A percentile compares a stretch with the other conserved stretches of the same genome.
These are phyloP conservation scores for Terrapene triunguis DNA, from an alignment of 2,113 vertebrate species.

Conservation along the genomic window DNA sequence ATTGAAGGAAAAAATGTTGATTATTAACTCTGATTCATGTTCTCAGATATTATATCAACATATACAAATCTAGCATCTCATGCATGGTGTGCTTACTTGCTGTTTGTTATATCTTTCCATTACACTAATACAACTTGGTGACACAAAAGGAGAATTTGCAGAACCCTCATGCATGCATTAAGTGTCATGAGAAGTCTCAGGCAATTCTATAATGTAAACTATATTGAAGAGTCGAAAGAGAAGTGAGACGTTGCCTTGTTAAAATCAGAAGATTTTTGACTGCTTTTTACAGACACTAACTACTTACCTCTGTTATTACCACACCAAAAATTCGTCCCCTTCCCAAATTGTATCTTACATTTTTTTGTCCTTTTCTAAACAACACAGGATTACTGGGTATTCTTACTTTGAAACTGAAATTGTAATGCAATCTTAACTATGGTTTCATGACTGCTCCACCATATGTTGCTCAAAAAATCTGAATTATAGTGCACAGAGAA, in stretches of 20 bases:
- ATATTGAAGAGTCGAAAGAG: neutral
- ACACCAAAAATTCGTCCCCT: neutral
- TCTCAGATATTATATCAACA: neutral
- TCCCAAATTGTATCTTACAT: conserved; percentile 11
- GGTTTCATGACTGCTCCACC: neutral
- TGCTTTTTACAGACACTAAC: neutral
- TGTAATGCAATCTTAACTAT: neutral
- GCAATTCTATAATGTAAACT: neutral
- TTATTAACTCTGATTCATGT: neutral
- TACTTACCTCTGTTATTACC: neutral
- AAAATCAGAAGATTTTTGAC: neutral
- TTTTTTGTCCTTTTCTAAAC: neutral
- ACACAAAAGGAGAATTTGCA: neutral
- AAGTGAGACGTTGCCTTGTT: neutral
- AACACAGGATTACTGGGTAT: neutral
- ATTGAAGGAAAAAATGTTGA: conserved; percentile 12
- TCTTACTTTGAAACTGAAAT: neutral
- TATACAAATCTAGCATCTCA: neutral
- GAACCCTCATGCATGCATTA: conserved; percentile 6
- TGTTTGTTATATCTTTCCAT: neutral
- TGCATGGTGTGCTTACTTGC: neutral
- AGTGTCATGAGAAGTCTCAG: neutral
- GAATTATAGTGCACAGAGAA: neutral
- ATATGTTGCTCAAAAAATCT: neutral
- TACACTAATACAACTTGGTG: rapidly evolving